These are phyloP conservation scores for Phataginus tetradactyla DNA, from an alignment of 2,797 vertebrate species.

Conservation along the genomic window DNA sequence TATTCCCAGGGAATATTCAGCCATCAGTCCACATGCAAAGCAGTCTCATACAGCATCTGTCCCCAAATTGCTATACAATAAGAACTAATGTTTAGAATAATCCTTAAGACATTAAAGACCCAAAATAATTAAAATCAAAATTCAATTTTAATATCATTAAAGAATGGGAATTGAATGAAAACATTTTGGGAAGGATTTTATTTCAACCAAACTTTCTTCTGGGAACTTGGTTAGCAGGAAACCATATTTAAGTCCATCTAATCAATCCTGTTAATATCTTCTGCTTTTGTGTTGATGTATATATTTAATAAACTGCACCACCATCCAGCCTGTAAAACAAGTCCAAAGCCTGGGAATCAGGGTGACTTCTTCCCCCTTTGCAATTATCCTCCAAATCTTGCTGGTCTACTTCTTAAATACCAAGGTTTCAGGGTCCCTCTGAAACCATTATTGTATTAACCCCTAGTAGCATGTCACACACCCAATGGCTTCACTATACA, in stretches of 20 bases:
- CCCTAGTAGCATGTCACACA: background rate
- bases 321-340: background rate
- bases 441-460: background rate
- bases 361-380: background rate
- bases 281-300: background rate
- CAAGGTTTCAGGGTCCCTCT: background rate
- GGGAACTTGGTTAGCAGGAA: constrained; percentile 8
- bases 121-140: constrained; percentile 32
- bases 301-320: background rate
- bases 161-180: background rate
- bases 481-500: background rate
- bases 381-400: background rate
- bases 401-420: background rate
- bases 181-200: background rate
- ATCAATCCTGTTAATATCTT: background rate
- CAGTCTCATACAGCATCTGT: background rate
- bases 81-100: constrained; percentile 16
- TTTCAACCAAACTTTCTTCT: background rate
- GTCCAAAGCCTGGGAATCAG: background rate
- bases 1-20: background rate
- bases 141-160: constrained; percentile 6
- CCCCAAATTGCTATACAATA: background rate
- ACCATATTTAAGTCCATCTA: background rate
- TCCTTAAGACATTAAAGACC: background rate
- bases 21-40: background rate